Conservation (phyloP, 2,113 vertebrate species). For the Trochalopteron elliotii region DNA sequence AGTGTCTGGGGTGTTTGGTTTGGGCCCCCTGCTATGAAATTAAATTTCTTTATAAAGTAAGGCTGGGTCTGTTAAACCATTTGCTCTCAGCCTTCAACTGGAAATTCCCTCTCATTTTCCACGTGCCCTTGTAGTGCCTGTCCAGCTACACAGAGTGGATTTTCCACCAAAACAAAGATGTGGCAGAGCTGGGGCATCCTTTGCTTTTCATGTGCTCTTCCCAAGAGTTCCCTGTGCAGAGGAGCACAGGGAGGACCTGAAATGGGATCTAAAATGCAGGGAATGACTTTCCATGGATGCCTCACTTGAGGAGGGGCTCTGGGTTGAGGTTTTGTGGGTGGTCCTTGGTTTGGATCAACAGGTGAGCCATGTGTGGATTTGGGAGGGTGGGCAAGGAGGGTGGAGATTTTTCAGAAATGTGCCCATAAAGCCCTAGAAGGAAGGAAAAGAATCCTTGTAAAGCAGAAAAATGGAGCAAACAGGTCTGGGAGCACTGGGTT, state of each 20-base stretch:
- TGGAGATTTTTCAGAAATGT: conserved; percentile 76
- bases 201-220: rapidly evolving
- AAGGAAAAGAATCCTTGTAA: conserved; percentile 60
- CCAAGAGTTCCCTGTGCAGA: background rate
- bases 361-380: rapidly evolving
- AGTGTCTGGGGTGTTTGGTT: background rate
- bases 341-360: background rate
- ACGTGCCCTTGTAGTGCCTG: too few relatives aligned
- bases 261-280: background rate
- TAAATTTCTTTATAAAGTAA: background rate
- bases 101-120: background rate
- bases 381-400: background rate
- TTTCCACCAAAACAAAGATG: background rate
- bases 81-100: background rate
- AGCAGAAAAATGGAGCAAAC: background rate
- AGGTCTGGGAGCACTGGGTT: background rate
- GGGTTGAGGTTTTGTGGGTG: background rate
- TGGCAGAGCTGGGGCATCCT: background rate
- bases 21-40: background rate
- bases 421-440: background rate
- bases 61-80: background rate
- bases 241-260: too few relatives aligned
- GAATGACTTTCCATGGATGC: background rate
- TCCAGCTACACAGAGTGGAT: rapidly evolving
- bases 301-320: background rate